These are phyloP conservation scores for Pelecanoides urinatrix DNA, from an alignment of 2,113 vertebrate species.

Conservation along the genomic window DNA sequence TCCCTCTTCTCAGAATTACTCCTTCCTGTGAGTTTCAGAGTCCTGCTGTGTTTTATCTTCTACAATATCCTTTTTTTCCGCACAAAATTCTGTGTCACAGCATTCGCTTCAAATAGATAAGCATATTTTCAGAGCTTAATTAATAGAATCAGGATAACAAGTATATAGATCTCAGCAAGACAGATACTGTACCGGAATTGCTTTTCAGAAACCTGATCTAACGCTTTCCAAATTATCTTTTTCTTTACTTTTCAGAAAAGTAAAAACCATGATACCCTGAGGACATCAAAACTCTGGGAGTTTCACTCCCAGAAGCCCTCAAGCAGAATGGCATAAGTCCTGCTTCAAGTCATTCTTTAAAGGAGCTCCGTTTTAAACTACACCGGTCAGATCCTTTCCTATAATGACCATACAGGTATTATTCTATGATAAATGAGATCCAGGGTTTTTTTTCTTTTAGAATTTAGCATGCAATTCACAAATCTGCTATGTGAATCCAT, in stretches of 20 bases:
- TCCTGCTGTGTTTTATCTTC: neutral
- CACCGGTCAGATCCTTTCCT: neutral
- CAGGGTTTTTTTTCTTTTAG: neutral
- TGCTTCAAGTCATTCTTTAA: neutral
- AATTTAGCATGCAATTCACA: neutral
- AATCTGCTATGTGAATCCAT: neutral
- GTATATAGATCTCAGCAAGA: neutral
- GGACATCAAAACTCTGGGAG: neutral
- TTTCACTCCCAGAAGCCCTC: neutral
- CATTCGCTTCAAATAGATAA: neutral
- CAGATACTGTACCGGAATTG: neutral
- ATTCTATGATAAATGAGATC: neutral
- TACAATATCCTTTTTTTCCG: neutral
- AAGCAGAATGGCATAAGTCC: neutral
- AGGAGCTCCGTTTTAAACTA: neutral
- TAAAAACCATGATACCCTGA: neutral
- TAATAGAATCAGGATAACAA: neutral
- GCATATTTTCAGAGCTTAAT: neutral
- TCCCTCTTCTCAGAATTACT: neutral
- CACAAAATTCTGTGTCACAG: neutral
- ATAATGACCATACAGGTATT: neutral
- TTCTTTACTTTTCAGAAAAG: neutral
- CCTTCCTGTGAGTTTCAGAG: neutral
- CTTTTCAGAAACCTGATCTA: neutral
- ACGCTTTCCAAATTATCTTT: neutral